A percentile compares a stretch with the other conserved stretches of the same genome.
These are phyloP conservation scores for Caenorhabditis japonica DNA, from an alignment of 2,888 invertebrate genomes.

Conservation along the genomic window DNA sequence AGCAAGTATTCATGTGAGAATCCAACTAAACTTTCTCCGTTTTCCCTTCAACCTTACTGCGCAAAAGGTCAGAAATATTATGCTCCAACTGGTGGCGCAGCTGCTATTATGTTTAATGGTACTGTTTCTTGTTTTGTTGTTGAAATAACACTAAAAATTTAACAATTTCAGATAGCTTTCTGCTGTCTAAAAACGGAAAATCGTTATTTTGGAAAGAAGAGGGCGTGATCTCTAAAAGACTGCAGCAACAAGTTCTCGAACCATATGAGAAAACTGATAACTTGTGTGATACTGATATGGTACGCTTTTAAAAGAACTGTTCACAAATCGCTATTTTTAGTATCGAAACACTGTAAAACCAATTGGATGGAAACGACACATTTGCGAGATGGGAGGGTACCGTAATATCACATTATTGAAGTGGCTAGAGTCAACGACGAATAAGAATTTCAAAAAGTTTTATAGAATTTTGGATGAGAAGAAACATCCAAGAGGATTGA, in stretches of 20 bases:
- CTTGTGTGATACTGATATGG: constrained; percentile 33
- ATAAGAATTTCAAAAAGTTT: constrained; percentile 42
- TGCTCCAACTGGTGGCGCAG: constrained; percentile 37
- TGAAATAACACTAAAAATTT: no score
- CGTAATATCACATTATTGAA: constrained; percentile 31
- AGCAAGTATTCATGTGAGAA: constrained; percentile 22
- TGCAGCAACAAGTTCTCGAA: constrained; percentile 5
- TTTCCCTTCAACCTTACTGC: not conserved
- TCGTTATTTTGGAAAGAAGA: constrained; percentile 37
- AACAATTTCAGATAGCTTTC: constrained; percentile 27
- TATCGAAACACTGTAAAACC: constrained; percentile 43
- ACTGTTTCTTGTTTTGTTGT: not conserved
- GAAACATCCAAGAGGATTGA: constrained; percentile 12
- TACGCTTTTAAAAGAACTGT: not conserved
- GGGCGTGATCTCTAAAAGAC: constrained; percentile 19
- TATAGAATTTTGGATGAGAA: constrained; percentile 30
- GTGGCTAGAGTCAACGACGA: constrained; percentile 34
- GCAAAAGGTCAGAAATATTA: not conserved
- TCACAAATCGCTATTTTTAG: constrained; percentile 17
- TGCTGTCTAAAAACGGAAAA: constrained; percentile 3
- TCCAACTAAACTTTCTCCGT: not conserved
- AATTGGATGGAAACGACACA: constrained; percentile 34
- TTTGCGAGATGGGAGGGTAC: constrained; percentile 53
- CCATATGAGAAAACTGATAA: constrained; percentile 16
- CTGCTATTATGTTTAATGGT: constrained; percentile 46